Evolutionary conservation across 2,113 vertebrate genomes (phyloP), one percentile per base, ranked within the genome.

Genomic region (Lepus americanus): DNA sequence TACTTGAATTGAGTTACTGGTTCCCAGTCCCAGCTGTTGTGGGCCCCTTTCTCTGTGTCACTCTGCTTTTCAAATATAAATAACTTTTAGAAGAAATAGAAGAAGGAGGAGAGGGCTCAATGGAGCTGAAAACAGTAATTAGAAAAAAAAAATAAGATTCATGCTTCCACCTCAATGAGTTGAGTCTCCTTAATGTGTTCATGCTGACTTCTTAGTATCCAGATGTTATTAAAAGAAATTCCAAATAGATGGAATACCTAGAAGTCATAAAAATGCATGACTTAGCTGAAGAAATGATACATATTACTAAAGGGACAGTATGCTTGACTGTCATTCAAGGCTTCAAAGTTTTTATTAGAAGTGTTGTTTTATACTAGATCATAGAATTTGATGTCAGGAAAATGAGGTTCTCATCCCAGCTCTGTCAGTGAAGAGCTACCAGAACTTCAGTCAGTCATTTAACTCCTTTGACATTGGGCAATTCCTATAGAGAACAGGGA

Each of bases 191-290:
- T 25, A 69, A 33, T 70, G 73, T 25, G 53, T 63, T 63, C 31
- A 87, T 70, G 55, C 64, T 83, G 25, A 89, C 17, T 61, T 85
- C 4, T 78, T 39, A 89, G 81, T 89, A 88, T 39, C 73, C 31
- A 74, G 36, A 92, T 17, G 31, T 91, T 23, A 79, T 36, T 49
- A 70, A 55, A 1, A 83, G 44, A 94, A 89, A 89, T 49, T 6
- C 0, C 33, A 79, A 3, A 51, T 17, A 72, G 2, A 70, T 25
- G 22, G 3, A 64, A 72, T 31, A 83, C 0, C 5, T 59, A 80
- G 36, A 95, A 44, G 14, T 73, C 76, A 87, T 2, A 74, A 23
- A 66, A 39, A 67, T 1, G 1, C 0, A 53, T 73, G 27, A 39
- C 61, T 88, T 92, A 86, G 63, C 31, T 44, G 29, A 90, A 88